phyloP scores from a whole-genome alignment of 2,888 invertebrate species.

The Masnerella sp. region DNA sequence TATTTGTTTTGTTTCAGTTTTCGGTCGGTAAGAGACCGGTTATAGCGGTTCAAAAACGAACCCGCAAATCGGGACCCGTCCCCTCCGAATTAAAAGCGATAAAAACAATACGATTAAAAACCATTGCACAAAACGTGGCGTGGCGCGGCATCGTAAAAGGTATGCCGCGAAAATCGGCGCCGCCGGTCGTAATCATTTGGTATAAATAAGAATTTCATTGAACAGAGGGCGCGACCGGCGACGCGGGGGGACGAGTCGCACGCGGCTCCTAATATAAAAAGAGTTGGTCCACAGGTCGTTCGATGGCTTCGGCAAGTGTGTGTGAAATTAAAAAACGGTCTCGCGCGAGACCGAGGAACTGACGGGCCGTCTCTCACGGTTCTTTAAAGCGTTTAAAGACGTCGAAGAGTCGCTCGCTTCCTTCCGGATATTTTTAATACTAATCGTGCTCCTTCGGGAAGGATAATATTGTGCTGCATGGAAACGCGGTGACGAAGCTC shows the following conservation, averaged over 20 bases:
- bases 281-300: constrained; percentile 56
- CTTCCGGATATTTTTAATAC: neutral
- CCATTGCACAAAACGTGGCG: too few relatives aligned
- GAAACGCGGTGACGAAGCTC: constrained; percentile 35
- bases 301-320: constrained; percentile 46
- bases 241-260: neutral
- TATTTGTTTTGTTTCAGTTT: neutral
- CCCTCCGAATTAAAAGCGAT: too few relatives aligned
- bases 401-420: constrained; percentile 29
- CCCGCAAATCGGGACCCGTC: too few relatives aligned
- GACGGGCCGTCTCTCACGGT: constrained; percentile 6
- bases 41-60: too few relatives aligned
- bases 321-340: constrained; percentile 20
- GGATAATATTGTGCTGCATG: constrained; percentile 50
- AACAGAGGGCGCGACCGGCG: neutral
- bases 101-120: too few relatives aligned
- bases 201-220: neutral
- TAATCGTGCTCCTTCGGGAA: constrained; percentile 37
- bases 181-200: too few relatives aligned
- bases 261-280: constrained; percentile 49
- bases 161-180: too few relatives aligned
- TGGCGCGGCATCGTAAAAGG: too few relatives aligned
- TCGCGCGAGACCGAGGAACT: constrained; percentile 26
- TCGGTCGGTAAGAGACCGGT: too few relatives aligned
- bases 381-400: constrained; percentile 58